Base-by-base conservation (phyloP, 1,140 invertebrate species). In the Ceratoteleas bidentatus region DNA sequence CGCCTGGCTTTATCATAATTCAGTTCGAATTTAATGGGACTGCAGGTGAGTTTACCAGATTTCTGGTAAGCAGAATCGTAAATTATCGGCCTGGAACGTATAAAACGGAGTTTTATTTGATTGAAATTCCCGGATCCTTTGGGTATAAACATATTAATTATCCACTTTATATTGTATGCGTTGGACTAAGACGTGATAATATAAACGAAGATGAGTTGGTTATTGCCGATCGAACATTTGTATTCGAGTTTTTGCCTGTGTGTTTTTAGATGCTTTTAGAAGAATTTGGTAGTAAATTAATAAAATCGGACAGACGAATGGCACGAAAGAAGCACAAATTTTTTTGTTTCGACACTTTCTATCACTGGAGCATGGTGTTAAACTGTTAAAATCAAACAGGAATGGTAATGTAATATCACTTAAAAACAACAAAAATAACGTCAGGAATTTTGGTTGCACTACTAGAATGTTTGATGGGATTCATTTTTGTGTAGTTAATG, bases 121-220 rank as follows among this genome's bases (percentile, higher is more conserved):
- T 53, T 60, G 34, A 60, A 70, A 60, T 70, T 45, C 66, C 53
- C 6, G 38, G 56, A 61, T 43, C 66, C 56, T 61, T 32, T 7
- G 11, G 47, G 36, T 14, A 56, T 61, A 70, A 70, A 70, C 57
- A 70, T 70, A 70, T 70, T 70, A 70, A 70, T 70, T 70, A 70
- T 61, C 56, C 10, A 24, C 53, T 70, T 70, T 70, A 70, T 70
- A 61, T 61, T 61, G 34, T n/a, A 15, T 53, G 34, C 32, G 34
- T 40, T 7, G 40, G 7, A 38, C 14, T 32, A 38, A 49, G 56
- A 38, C 49, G 56, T 8, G 66, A 70, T 70, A 60, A 70, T 43
- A 70, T 70, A 52, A 70, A 43, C 15, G 6, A 13, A 69, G 54
- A 70, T 60, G 52, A 60, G 52, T 60, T n/a, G 56, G 10, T 33